Evolutionary conservation across 2,888 invertebrate species (phyloP).

Genomic region (Crioceris asparagi): DNA sequence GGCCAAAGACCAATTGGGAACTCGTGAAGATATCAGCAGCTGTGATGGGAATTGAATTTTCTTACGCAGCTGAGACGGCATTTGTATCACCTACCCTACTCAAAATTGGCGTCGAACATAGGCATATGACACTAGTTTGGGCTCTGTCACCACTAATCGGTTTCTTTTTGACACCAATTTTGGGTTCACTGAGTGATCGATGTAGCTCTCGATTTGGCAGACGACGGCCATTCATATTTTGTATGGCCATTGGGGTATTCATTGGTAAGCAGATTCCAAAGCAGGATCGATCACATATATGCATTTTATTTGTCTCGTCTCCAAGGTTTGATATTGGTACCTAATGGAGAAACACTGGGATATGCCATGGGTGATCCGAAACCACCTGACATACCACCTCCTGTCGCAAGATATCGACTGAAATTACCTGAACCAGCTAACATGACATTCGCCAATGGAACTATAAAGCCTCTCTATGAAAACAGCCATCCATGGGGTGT

Average conservation of each 20-base stretch:
- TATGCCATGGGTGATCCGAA: constrained; percentile 65
- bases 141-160: constrained; percentile 88
- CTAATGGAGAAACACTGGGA: constrained; percentile 82
- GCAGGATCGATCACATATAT: no score
- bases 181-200: constrained; percentile 87
- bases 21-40: constrained; percentile 82
- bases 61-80: constrained; percentile 94
- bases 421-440: constrained; percentile 1
- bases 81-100: constrained; percentile 91
- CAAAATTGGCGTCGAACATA: constrained; percentile 85
- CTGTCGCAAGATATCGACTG: constrained; percentile 14
- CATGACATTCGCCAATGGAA: neutral
- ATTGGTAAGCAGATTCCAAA: constrained; percentile 52
- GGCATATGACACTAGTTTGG: constrained; percentile 94
- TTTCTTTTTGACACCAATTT: constrained; percentile 84
- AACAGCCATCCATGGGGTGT: constrained; percentile 76
- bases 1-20: constrained; percentile 69
- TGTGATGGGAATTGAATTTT: constrained; percentile 96
- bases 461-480: constrained; percentile 16
- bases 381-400: constrained; percentile 23
- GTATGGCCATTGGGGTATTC: constrained; percentile 81
- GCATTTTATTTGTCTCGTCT: no score
- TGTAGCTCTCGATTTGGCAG: constrained; percentile 73
- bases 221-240: constrained; percentile 81
- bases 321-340: constrained; percentile 76